Evolutionary conservation across 2,888 invertebrate genomes (phyloP).

Genomic region (Ophioninae sp.): DNA sequence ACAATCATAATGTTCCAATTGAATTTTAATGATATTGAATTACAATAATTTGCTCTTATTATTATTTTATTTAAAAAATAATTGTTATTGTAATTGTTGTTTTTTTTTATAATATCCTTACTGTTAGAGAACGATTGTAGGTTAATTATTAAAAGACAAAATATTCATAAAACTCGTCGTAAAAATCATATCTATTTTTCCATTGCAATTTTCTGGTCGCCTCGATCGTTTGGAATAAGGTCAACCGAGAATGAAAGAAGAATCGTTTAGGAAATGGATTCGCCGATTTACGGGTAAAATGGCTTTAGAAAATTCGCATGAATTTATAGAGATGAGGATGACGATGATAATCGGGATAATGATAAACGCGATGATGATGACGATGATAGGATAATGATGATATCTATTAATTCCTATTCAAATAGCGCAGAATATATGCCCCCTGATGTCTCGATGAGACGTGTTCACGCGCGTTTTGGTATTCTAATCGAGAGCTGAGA

Average conservation of each 20-base stretch:
- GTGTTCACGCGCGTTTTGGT: conserved; percentile 39
- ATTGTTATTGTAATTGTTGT: no score
- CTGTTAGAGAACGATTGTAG: no score
- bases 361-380: neutral
- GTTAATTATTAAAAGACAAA: neutral
- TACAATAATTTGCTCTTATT: no score
- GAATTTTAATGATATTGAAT: no score
- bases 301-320: no score
- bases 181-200: neutral
- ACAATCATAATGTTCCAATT: no score
- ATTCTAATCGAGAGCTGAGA: conserved; percentile 27
- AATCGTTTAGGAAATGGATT: neutral
- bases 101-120: no score
- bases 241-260: neutral
- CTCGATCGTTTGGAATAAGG: neutral
- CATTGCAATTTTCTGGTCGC: neutral
- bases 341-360: neutral
- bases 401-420: neutral
- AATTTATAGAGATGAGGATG: neutral
- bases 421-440: neutral
- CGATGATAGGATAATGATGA: neutral
- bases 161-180: neutral
- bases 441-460: conserved; percentile 49
- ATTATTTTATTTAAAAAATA: no score
- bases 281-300: neutral